Evolutionary conservation across 2,888 invertebrate genomes (phyloP).

Genomic region (Calliopum simillimum): DNA sequence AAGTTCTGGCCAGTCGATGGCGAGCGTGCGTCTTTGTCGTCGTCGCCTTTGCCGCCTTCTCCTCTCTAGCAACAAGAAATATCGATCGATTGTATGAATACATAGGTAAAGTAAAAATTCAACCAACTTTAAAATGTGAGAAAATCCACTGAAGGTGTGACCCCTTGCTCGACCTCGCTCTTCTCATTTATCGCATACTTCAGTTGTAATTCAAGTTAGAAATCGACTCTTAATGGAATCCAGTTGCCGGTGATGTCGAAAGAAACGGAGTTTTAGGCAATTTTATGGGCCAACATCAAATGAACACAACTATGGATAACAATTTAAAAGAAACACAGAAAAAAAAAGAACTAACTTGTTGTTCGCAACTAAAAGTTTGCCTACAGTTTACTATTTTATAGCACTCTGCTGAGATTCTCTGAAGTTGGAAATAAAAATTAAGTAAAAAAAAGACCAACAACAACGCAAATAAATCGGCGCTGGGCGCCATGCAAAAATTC

Average conservation of each 20-base stretch:
- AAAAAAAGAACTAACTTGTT: background rate
- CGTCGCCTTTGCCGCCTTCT: background rate
- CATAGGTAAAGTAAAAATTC: too few relatives aligned
- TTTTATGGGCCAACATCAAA: constrained; percentile 13
- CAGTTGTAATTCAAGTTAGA: background rate
- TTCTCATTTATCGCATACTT: constrained; percentile 11
- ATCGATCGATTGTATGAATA: too few relatives aligned
- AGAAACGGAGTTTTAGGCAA: background rate
- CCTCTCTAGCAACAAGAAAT: too few relatives aligned
- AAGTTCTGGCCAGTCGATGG: background rate
- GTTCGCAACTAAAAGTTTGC: too few relatives aligned
- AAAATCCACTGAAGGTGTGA: constrained; percentile 17
- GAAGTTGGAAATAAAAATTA: too few relatives aligned
- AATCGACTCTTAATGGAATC: constrained; percentile 20
- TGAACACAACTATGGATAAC: background rate
- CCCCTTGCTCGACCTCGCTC: constrained; percentile 13
- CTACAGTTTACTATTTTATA: too few relatives aligned
- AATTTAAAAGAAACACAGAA: background rate
- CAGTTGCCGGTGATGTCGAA: constrained; percentile 21
- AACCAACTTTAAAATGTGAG: constrained; percentile 8
- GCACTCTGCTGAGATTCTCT: too few relatives aligned
- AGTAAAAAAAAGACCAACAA: too few relatives aligned
- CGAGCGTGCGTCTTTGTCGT: background rate
- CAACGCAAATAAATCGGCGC: background rate
- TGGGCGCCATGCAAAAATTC: constrained; percentile 19